phyloP scores from a whole-genome alignment of 2,797 vertebrate genomes.

The Neostethus bicornis region DNA sequence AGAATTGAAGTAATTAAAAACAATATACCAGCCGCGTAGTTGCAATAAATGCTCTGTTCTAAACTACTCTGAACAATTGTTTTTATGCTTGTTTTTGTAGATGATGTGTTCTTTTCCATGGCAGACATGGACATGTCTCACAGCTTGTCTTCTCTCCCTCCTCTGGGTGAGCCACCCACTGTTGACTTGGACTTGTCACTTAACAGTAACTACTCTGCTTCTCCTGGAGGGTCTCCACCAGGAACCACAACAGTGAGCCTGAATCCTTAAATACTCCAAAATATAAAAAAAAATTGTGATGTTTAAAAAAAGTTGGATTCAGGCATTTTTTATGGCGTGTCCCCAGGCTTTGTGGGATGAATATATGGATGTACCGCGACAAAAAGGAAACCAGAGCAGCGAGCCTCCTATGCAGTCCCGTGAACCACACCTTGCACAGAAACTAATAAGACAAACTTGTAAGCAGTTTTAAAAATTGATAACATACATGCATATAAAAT shows the following conservation, averaged over 20 bases:
- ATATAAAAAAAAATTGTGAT: neutral
- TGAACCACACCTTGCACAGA: slow-evolving; percentile 78
- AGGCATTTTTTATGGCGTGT: slow-evolving; percentile 10
- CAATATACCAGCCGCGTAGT: no score
- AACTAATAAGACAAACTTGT: slow-evolving; percentile 86
- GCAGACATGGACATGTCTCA: slow-evolving; percentile 99
- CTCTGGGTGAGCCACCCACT: slow-evolving; percentile 94
- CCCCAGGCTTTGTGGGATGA: slow-evolving; percentile 89
- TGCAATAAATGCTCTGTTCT: neutral
- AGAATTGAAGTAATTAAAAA: no score
- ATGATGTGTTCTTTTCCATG: slow-evolving; percentile 99
- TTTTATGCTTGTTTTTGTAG: slow-evolving; percentile 71
- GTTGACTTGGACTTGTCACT: slow-evolving; percentile 95
- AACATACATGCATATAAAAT: neutral
- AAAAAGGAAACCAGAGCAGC: slow-evolving; percentile 80
- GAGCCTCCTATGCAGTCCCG: slow-evolving; percentile 75
- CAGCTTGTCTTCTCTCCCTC: slow-evolving; percentile 95
- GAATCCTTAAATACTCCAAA: neutral
- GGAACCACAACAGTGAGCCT: slow-evolving; percentile 85
- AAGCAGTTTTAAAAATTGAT: slow-evolving; percentile 57
- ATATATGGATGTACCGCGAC: slow-evolving; percentile 88
- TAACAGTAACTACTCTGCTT: slow-evolving; percentile 92
- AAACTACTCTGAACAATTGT: neutral
- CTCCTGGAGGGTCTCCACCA: slow-evolving; percentile 90
- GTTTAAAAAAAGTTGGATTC: slow-evolving; percentile 1